A percentile compares a stretch with the other conserved stretches of the same genome.
Evolutionary conservation across 2,113 vertebrate species (phyloP).

Genomic region (Dicentrarchus labrax): DNA sequence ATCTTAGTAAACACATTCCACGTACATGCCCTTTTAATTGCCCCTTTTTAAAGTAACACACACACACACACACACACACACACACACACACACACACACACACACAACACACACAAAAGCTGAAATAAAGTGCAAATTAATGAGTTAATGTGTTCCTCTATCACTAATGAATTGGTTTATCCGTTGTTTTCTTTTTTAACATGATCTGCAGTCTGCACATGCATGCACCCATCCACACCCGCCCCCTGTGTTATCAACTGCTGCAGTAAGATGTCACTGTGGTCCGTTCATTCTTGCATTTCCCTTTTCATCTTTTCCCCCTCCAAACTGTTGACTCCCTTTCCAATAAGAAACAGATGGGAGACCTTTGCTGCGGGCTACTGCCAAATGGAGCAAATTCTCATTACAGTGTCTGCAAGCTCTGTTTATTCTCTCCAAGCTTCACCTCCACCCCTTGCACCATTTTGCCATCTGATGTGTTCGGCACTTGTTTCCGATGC

Average conservation of each 20-base stretch:
- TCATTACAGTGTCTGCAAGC: slow-evolving; percentile 78
- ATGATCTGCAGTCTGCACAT: not conserved
- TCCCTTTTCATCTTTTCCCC: slow-evolving; percentile 27
- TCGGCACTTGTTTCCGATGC: slow-evolving; percentile 66
- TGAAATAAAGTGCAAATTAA: not conserved
- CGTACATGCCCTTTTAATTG: not conserved
- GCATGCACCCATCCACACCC: not conserved
- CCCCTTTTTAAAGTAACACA: not conserved
- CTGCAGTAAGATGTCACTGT: slow-evolving; percentile 83
- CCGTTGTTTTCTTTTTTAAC: not conserved
- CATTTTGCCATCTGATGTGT: slow-evolving; percentile 62
- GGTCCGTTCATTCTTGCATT: slow-evolving; percentile 31
- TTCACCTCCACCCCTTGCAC: slow-evolving; percentile 58
- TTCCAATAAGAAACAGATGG: slow-evolving; percentile 61
- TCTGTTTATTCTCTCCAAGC: slow-evolving; percentile 76
- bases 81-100: not conserved
- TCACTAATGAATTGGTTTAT: not conserved
- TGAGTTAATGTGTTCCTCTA: not conserved
- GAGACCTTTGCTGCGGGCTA: slow-evolving; percentile 67
- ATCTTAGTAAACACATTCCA: not conserved
- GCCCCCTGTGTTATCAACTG: slow-evolving; percentile 35
- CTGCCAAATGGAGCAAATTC: slow-evolving; percentile 74
- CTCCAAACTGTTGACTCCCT: slow-evolving; percentile 37
- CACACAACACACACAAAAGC: not conserved
- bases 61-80: not conserved